Conservation (phyloP, 1,140 invertebrate species). For the Drosophila pseudoananassae region DNA sequence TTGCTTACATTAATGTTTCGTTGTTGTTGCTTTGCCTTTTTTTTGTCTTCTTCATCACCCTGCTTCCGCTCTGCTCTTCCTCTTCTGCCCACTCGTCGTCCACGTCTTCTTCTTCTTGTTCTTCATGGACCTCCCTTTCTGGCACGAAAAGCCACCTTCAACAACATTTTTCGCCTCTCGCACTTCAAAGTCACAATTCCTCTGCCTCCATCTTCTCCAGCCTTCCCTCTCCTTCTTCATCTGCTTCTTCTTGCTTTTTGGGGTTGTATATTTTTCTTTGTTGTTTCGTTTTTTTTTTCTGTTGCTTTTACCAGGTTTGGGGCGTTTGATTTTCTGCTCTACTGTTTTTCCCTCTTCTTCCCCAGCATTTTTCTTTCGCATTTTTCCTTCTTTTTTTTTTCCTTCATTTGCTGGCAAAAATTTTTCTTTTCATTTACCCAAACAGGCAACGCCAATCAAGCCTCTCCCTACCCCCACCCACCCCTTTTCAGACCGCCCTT, state of each 20-base stretch:
- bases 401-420: constrained; percentile 71
- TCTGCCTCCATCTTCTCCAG: constrained; percentile 19
- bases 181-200: constrained; percentile 72
- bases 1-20: constrained; percentile 66
- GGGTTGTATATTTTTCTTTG: constrained; percentile 8
- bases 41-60: neutral
- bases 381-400: constrained; percentile 25
- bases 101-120: neutral
- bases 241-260: constrained; percentile 4
- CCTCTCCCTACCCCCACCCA: constrained; percentile 24
- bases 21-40: constrained; percentile 11
- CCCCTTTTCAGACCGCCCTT: neutral
- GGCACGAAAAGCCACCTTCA: constrained; percentile 34
- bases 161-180: constrained; percentile 54
- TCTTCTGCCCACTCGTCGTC: too few relatives aligned
- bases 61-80: neutral
- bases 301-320: neutral
- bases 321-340: constrained; percentile 35
- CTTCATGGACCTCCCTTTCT: neutral
- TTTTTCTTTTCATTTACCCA: constrained; percentile 69
- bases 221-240: constrained; percentile 4
- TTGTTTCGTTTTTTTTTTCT: constrained; percentile 5
- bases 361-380: constrained; percentile 44
- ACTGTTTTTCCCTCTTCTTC: constrained; percentile 33
- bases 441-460: constrained; percentile 65